These are phyloP conservation scores for Palloptera scutellata DNA, from an alignment of 2,888 invertebrate species.

Conservation along the genomic window DNA sequence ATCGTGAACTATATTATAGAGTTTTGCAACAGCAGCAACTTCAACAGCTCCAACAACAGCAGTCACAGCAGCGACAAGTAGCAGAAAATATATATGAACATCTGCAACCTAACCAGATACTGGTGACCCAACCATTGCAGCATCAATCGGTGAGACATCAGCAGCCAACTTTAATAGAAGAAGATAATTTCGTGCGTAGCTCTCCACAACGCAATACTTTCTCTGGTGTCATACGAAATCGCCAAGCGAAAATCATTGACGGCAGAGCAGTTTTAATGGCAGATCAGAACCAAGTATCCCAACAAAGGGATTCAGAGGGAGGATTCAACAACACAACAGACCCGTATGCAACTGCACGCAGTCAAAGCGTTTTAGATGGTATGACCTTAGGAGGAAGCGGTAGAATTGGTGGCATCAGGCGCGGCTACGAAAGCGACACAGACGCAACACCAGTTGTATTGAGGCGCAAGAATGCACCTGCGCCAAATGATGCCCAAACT, in stretches of 20 bases:
- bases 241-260: conserved; percentile 53
- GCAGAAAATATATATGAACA: conserved; percentile 58
- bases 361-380: conserved; percentile 61
- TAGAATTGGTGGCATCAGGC: conserved; percentile 37
- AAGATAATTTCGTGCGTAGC: conserved; percentile 54
- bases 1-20: conserved; percentile 57
- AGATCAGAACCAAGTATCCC: conserved; percentile 21
- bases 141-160: conserved; percentile 13
- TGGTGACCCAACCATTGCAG: conserved; percentile 29
- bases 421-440: conserved; percentile 53
- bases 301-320: background rate
- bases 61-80: conserved; percentile 42
- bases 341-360: conserved; percentile 46
- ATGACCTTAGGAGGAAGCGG: conserved; percentile 39
- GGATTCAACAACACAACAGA: background rate
- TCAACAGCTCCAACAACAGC: conserved; percentile 43
- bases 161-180: conserved; percentile 40
- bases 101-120: conserved; percentile 42
- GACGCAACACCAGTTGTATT: conserved; percentile 49
- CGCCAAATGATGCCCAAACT: conserved; percentile 20
- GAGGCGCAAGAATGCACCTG: conserved; percentile 38
- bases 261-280: conserved; percentile 43
- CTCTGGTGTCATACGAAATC: conserved; percentile 53
- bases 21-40: conserved; percentile 54
- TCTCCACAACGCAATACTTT: conserved; percentile 60